Percentiles rank a stretch among this genome's conserved stretches.
phyloP scores from a whole-genome alignment of 2,888 invertebrate species.

The Zygothrica quintamaculata region DNA sequence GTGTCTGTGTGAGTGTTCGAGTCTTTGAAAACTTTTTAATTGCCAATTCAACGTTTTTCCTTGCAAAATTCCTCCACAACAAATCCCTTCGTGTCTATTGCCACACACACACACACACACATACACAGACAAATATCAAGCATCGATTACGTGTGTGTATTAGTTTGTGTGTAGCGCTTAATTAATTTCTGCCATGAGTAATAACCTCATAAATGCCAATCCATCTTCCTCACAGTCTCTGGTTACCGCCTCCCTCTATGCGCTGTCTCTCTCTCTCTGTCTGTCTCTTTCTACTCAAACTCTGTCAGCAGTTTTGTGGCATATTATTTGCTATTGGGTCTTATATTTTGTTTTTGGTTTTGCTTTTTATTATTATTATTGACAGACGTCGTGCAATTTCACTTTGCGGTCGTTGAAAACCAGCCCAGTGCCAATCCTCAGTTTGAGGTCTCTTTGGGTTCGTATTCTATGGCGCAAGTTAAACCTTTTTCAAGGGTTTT shows the following conservation, averaged over 20 bases:
- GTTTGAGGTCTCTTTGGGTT: neutral
- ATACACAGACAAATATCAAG: no score
- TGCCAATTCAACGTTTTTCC: constrained; percentile 51
- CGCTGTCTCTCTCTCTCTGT: neutral
- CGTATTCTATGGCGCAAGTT: no score
- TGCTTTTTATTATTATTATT: constrained; percentile 49
- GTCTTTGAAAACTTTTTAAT: constrained; percentile 71
- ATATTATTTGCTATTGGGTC: constrained; percentile 70
- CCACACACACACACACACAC: no score
- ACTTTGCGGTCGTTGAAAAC: constrained; percentile 64
- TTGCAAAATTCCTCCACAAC: neutral
- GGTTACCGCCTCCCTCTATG: neutral
- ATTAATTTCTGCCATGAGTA: constrained; percentile 67
- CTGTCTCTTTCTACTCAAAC: constrained; percentile 7
- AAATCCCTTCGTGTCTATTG: constrained; percentile 8
- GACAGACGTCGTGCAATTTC: constrained; percentile 71
- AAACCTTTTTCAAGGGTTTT: no score
- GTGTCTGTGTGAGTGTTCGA: no score
- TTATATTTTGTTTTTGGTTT: no score
- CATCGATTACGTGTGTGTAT: no score
- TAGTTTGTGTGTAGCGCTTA: constrained; percentile 59
- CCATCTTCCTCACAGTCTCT: constrained; percentile 14
- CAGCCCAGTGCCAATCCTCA: constrained; percentile 4
- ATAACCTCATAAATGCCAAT: constrained; percentile 71
- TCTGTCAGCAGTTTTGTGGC: constrained; percentile 63